These are phyloP conservation scores for Lepidurus arcticus DNA, from an alignment of 1,140 invertebrate species.

Conservation along the genomic window DNA sequence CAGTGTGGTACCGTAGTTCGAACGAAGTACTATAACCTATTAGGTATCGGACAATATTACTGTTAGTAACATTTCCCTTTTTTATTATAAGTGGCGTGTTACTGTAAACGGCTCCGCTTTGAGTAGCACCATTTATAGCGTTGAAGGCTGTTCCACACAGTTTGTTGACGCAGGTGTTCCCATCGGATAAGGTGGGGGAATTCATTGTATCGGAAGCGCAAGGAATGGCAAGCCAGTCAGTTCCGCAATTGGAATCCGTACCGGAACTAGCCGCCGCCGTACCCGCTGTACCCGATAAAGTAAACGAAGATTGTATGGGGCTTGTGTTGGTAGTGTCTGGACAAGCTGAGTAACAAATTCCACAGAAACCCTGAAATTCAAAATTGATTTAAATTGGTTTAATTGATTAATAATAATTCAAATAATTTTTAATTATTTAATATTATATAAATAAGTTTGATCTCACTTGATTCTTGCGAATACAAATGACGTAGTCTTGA, in stretches of 20 bases:
- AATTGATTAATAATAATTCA: too few relatives aligned
- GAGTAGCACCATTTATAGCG: not conserved
- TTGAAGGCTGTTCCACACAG: constrained; percentile 9
- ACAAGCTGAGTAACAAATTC: constrained; percentile 29
- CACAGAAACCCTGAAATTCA: constrained; percentile 29
- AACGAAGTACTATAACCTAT: constrained; percentile 38
- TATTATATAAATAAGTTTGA: not conserved
- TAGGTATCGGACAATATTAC: not conserved
- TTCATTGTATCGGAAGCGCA: not conserved
- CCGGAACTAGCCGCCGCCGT: not conserved
- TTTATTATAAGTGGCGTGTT: not conserved
- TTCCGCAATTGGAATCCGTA: not conserved
- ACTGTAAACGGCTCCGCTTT: constrained; percentile 33
- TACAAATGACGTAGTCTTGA: constrained; percentile 30
- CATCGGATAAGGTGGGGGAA: not conserved
- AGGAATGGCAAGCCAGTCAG: not conserved
- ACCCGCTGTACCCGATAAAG: not conserved
- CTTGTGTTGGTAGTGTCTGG: constrained; percentile 9
- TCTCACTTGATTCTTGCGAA: constrained; percentile 26
- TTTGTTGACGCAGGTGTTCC: not conserved
- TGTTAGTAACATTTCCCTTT: not conserved
- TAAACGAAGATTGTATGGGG: not conserved
- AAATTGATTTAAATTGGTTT: not conserved
- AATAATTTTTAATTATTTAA: not conserved
- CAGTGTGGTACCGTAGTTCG: constrained; percentile 37